phyloP scores from a whole-genome alignment of 1,140 invertebrate genomes.

The Lycorma delicatula region DNA sequence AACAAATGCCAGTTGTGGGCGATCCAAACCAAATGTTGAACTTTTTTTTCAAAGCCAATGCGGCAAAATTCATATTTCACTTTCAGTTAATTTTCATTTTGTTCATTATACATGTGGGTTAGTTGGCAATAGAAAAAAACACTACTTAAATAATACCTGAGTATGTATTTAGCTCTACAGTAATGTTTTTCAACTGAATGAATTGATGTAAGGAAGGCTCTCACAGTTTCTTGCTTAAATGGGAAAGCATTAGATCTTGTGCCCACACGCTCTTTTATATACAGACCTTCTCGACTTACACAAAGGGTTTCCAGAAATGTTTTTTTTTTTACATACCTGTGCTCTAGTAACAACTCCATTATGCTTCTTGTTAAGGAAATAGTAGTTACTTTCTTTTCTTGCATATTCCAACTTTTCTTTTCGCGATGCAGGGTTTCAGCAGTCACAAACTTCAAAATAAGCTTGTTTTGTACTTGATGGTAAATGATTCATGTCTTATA shows the following conservation, averaged over 20 bases:
- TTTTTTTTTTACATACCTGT: constrained; percentile 1
- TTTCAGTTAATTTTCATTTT: not conserved
- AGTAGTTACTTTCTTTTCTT: not conserved
- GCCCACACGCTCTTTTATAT: not conserved
- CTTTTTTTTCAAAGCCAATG: not conserved
- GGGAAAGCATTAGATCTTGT: not conserved
- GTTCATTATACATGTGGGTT: not conserved
- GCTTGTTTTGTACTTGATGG: not conserved
- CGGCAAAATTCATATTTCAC: not conserved
- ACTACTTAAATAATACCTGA: not conserved
- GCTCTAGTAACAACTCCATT: not conserved
- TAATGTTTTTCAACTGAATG: constrained; percentile 2
- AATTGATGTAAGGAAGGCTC: not conserved
- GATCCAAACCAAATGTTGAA: not conserved
- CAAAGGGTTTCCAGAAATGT: not conserved
- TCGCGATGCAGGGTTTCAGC: not conserved
- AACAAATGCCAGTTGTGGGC: too few species aligned
- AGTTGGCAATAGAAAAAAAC: not conserved
- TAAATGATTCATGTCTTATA: not conserved
- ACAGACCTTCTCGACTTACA: not conserved
- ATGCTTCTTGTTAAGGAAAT: not conserved
- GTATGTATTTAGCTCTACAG: not conserved
- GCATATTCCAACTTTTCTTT: not conserved
- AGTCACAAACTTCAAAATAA: not conserved
- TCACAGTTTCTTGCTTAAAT: not conserved